A percentile compares a stretch with the other conserved stretches of the same genome.
Evolutionary conservation across 2,888 invertebrate species (phyloP).

Genomic region (Pandemis cinnamomeana): DNA sequence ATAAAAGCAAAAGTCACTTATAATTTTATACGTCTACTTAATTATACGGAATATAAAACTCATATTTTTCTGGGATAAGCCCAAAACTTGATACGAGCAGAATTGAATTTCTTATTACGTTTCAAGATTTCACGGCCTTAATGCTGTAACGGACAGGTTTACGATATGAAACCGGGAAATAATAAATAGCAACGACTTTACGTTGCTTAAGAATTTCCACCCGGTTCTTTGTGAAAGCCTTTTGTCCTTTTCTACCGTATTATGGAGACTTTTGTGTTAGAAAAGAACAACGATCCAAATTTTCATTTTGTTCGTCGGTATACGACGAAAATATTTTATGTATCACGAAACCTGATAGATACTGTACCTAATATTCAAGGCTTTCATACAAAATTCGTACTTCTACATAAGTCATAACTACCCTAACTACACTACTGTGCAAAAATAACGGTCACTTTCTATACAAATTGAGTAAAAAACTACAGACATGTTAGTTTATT

Average conservation of each 20-base stretch:
- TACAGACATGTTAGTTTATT: too few species aligned
- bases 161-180: slow-evolving; percentile 61
- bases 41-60: slow-evolving; percentile 10
- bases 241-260: slow-evolving; percentile 6
- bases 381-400: too few species aligned
- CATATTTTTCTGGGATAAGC: slow-evolving; percentile 18
- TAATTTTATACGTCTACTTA: not conserved
- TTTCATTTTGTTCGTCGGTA: not conserved
- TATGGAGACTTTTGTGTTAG: not conserved
- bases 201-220: slow-evolving; percentile 8
- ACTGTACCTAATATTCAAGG: too few species aligned
- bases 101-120: slow-evolving; percentile 44
- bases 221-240: not conserved
- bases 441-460: too few species aligned
- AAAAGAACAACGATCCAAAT: not conserved
- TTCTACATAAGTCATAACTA: too few species aligned
- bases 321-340: not conserved
- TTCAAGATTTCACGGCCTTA: slow-evolving; percentile 61
- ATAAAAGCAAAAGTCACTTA: not conserved
- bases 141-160: slow-evolving; percentile 62
- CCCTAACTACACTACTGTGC: too few species aligned
- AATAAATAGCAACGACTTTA: slow-evolving; percentile 43
- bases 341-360: too few species aligned
- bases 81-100: slow-evolving; percentile 11
- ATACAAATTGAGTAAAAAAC: too few species aligned